Evolutionary conservation across 2,797 vertebrate genomes (phyloP), one percentile per base, ranked within the genome.

Genomic region (Rhynchonycteris naso): DNA sequence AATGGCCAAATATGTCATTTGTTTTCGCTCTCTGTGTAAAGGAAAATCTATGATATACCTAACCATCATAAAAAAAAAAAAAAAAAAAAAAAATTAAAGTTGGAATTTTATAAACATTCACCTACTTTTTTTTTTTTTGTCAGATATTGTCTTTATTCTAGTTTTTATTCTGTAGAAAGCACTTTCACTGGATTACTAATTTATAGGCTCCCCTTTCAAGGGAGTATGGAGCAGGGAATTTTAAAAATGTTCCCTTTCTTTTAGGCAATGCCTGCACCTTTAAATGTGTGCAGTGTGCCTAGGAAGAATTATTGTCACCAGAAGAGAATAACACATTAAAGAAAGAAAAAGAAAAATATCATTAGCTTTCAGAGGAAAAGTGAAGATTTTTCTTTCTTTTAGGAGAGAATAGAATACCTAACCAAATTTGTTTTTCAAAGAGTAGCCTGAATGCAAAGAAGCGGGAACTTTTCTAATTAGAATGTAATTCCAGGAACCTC

Each of bases 351-450:
- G 19, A 11, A 90, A 88, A 80, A 74, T 83, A 76, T 28, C 71
- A 69, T 89, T 87, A 92, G n/a, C 80, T 96, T 95, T 88, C 16
- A 13, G 58, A 87, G 35, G 21, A 96, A 95, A 97, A 72, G 5
- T 30, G 9, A 43, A 80, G 63, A 65, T 92, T 76, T 75, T 85
- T 68, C 81, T 68, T 76, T 66, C 13, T 58, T 88, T 88, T 75
- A 63, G 43, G 30, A 87, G 38, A 89, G 90, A 94, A 85, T 30
- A 83, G 91, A 93, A 28, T 71, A 50, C 19, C 76, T 90, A 90
- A 72, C 58, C 33, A 93, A 90, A 96, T 95, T 93, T 96, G 75
- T 93, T 97, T 97, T 97, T 93, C 85, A 96, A 97, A 97, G 90
- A 86, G 76, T 78, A 94, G 26, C 63, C 89, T 96, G 92, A 97